phyloP scores from a whole-genome alignment of 2,888 invertebrate species.

The Melanostoma mellinum region DNA sequence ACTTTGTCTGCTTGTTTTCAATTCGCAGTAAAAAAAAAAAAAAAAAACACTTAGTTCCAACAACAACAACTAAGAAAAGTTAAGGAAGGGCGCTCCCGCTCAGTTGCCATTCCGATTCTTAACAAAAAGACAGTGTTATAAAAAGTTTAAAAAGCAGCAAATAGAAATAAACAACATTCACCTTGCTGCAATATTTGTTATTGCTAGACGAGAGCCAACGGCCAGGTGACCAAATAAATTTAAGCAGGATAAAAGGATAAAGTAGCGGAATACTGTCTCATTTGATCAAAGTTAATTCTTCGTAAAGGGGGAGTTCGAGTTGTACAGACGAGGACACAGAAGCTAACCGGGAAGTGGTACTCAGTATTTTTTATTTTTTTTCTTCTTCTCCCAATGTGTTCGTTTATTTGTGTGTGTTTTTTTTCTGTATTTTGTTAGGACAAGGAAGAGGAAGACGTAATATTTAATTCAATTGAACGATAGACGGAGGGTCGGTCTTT shows the following conservation, averaged over 20 bases:
- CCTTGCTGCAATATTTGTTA: conserved; percentile 44
- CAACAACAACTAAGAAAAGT: conserved; percentile 6
- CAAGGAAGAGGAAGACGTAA: conserved; percentile 63
- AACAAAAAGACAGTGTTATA: conserved; percentile 28
- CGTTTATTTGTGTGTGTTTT: conserved; percentile 13
- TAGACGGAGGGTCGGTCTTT: conserved; percentile 10
- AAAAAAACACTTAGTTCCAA: conserved; percentile 60
- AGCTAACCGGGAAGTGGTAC: conserved; percentile 54
- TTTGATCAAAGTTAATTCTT: conserved; percentile 76
- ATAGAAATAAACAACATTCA: conserved; percentile 58
- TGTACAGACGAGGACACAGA: conserved; percentile 8
- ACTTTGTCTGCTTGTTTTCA: conserved; percentile 65
- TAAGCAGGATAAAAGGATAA: conserved; percentile 70
- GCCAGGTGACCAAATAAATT: conserved; percentile 72
- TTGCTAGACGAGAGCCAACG: conserved; percentile 46
- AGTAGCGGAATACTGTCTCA: conserved; percentile 72
- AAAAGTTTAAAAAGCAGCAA: conserved; percentile 8
- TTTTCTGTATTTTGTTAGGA: conserved; percentile 39
- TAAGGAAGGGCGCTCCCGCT: conserved; percentile 24
- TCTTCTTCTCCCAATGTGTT: conserved; percentile 24
- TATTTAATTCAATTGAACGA: conserved; percentile 68
- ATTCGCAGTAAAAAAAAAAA: conserved; percentile 61
- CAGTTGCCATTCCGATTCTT: conserved; percentile 36
- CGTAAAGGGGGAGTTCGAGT: conserved; percentile 20
- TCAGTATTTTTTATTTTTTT: conserved; percentile 15